Percentiles rank a stretch among this genome's conserved stretches.
phyloP scores from a whole-genome alignment of 2,888 invertebrate species.

The Parnassius mnemosyne region DNA sequence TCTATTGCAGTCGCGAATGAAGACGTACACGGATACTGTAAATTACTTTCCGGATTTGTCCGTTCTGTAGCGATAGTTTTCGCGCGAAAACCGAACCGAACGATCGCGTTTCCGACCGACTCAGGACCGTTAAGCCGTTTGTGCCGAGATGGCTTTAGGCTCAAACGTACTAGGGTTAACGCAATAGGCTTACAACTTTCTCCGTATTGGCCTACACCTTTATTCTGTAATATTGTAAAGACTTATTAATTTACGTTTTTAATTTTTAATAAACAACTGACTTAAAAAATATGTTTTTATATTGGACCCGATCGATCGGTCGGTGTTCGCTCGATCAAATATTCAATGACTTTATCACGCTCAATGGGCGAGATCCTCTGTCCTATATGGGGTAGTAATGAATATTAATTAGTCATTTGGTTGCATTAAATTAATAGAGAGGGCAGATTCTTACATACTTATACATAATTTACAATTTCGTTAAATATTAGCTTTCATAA shows the following conservation, averaged over 20 bases:
- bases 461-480: too few species aligned
- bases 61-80: not conserved
- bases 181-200: not conserved
- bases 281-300: conserved; percentile 7
- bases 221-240: conserved; percentile 20
- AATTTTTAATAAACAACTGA: conserved; percentile 9
- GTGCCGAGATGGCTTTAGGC: not conserved
- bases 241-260: conserved; percentile 17
- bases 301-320: conserved; percentile 13
- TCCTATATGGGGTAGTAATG: too few species aligned
- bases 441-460: too few species aligned
- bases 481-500: too few species aligned
- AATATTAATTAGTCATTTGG: too few species aligned
- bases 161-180: not conserved
- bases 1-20: not conserved
- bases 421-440: too few species aligned
- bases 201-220: conserved; percentile 14
- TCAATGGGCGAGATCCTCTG: not conserved
- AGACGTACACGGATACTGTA: not conserved
- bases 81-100: not conserved
- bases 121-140: not conserved
- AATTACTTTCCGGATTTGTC: not conserved
- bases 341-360: not conserved
- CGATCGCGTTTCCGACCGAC: not conserved
- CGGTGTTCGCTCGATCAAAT: conserved; percentile 1